phyloP scores from a whole-genome alignment of 2,113 vertebrate species.

The Pygoscelis adeliae region DNA sequence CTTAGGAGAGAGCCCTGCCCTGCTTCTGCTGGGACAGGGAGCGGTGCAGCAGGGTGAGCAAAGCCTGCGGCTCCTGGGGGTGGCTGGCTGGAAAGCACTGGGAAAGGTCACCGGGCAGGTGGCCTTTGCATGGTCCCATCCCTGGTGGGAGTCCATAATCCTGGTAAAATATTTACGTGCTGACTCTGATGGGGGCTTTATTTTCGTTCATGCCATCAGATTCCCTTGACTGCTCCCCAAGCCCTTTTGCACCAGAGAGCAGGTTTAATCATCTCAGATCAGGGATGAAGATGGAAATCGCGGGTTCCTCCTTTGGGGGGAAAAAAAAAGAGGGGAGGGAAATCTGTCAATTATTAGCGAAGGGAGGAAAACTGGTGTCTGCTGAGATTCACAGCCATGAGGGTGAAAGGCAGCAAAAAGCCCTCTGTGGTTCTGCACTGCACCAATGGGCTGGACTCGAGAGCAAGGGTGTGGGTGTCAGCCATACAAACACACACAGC shows the following conservation, averaged over 20 bases:
- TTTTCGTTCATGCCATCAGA: background rate
- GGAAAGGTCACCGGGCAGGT: background rate
- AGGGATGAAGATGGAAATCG: background rate
- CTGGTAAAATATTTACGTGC: conserved; percentile 49
- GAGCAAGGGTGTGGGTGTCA: background rate
- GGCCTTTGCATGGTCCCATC: background rate
- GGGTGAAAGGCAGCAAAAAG: background rate
- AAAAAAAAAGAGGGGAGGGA: background rate
- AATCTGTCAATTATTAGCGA: background rate
- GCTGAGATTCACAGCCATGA: background rate
- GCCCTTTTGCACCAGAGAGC: background rate
- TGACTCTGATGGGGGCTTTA: background rate
- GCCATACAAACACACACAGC: background rate
- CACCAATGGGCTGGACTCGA: accelerated
- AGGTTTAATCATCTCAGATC: background rate
- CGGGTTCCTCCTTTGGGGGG: background rate
- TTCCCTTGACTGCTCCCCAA: background rate
- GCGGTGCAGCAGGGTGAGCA: accelerated
- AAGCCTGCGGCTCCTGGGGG: background rate
- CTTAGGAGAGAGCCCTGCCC: background rate
- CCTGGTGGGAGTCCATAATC: background rate
- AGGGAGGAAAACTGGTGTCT: background rate
- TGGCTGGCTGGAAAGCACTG: background rate
- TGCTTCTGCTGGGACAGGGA: background rate
- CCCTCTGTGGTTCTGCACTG: background rate